These are phyloP conservation scores for Chionodraco myersi DNA, from an alignment of 2,113 vertebrate genomes.

Conservation along the genomic window DNA sequence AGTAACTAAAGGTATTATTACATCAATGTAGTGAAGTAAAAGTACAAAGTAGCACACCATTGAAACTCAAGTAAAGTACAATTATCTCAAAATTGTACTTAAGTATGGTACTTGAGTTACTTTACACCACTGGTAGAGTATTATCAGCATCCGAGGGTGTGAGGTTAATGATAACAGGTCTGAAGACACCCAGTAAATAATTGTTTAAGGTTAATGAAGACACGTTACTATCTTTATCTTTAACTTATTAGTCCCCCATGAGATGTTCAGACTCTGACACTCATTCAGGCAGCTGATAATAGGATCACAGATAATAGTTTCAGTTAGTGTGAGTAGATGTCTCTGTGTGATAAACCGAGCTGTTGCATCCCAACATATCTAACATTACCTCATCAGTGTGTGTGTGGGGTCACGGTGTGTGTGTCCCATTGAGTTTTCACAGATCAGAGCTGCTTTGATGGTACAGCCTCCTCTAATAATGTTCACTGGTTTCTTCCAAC, in stretches of 20 bases:
- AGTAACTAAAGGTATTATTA: too few relatives aligned
- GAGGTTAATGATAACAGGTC: conserved; percentile 1
- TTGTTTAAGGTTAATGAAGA: background rate
- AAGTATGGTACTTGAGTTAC: too few relatives aligned
- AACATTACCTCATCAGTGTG: conserved; percentile 25
- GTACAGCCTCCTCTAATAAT: background rate
- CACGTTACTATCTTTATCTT: too few relatives aligned
- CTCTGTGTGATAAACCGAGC: background rate
- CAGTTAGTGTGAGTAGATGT: background rate
- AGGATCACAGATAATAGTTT: background rate
- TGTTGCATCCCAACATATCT: background rate
- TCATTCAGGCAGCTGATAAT: background rate
- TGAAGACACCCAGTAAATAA: background rate
- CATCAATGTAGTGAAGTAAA: too few relatives aligned
- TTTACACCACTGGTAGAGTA: too few relatives aligned
- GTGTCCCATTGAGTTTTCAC: conserved; percentile 31
- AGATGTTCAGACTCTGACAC: background rate
- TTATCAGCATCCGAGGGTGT: background rate
- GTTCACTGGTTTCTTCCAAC: background rate
- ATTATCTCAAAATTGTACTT: too few relatives aligned
- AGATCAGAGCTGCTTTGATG: conserved; percentile 13
- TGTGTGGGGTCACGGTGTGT: background rate
- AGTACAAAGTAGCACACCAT: too few relatives aligned
- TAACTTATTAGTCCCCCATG: too few relatives aligned
- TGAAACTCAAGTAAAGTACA: too few relatives aligned